Evolutionary conservation across 2,797 vertebrate genomes (phyloP).

Genomic region (Mus spretus): DNA sequence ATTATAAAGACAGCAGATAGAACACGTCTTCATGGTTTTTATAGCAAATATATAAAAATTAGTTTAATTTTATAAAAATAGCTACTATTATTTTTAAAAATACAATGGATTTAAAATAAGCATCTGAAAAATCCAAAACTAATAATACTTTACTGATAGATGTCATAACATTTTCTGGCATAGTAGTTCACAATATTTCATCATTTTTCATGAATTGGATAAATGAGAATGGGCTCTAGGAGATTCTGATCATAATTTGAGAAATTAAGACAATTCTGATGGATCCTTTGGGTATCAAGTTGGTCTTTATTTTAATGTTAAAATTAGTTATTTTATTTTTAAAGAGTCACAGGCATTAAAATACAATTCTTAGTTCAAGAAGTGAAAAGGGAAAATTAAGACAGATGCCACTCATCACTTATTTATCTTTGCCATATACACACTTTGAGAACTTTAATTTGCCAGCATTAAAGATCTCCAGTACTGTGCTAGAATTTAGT

Average conservation of each 20-base stretch:
- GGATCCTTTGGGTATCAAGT: background rate
- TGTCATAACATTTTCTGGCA: background rate
- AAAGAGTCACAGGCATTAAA: background rate
- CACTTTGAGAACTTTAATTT: background rate
- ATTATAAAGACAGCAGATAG: background rate
- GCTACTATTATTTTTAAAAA: background rate
- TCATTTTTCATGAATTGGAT: background rate
- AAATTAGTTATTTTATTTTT: background rate
- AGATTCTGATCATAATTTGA: background rate
- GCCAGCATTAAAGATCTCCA: background rate
- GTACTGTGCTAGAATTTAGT: background rate
- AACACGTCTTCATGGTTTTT: background rate
- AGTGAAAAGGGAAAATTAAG: background rate
- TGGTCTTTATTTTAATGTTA: background rate
- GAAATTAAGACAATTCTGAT: background rate
- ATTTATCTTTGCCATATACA: background rate
- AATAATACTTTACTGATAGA: background rate
- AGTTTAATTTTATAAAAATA: background rate
- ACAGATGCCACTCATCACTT: background rate
- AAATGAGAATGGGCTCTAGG: background rate
- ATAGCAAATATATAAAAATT: background rate
- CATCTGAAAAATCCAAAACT: background rate
- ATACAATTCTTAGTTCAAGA: background rate
- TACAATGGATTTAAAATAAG: constrained; percentile 20
- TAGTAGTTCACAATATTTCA: background rate